Evolutionary conservation across 2,888 invertebrate genomes (phyloP).

Genomic region (Hypolimnas misippus): DNA sequence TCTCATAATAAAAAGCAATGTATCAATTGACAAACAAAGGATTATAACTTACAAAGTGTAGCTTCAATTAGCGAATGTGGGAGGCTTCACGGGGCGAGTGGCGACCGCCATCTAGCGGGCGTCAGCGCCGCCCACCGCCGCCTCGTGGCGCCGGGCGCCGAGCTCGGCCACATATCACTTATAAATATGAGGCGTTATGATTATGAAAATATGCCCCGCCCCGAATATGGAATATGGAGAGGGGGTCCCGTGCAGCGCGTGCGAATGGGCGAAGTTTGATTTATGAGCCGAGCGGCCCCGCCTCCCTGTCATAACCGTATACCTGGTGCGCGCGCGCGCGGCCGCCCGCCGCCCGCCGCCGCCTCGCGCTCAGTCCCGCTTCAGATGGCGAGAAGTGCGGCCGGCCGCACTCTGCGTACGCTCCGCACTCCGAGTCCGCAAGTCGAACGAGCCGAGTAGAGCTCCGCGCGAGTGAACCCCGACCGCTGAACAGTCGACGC

Average conservation of each 20-base stretch:
- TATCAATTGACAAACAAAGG: constrained; percentile 67
- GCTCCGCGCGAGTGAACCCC: constrained; percentile 57
- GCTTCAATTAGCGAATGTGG: constrained; percentile 78
- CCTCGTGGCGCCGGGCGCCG: constrained; percentile 53
- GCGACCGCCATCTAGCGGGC: constrained; percentile 80
- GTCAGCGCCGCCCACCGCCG: constrained; percentile 71
- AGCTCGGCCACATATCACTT: constrained; percentile 75
- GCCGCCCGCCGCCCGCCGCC: constrained; percentile 69
- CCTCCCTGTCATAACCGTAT: constrained; percentile 88
- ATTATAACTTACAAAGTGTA: constrained; percentile 70
- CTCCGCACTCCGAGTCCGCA: constrained; percentile 46
- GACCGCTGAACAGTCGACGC: constrained; percentile 36
- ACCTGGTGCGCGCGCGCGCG: constrained; percentile 86
- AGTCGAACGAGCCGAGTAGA: constrained; percentile 60
- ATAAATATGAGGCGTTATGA: constrained; percentile 85
- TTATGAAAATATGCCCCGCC: constrained; percentile 85
- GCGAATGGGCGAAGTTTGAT: constrained; percentile 87
- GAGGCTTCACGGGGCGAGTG: constrained; percentile 77
- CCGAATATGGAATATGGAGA: constrained; percentile 85
- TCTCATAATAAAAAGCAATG: constrained; percentile 39
- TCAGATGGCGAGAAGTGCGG: constrained; percentile 82
- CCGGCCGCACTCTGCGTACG: constrained; percentile 58
- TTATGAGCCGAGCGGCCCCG: constrained; percentile 87
- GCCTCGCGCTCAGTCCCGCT: constrained; percentile 81
- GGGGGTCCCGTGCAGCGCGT: constrained; percentile 86